Evolutionary conservation across 2,888 invertebrate genomes (phyloP).

Genomic region (Ectropis crepuscularia): DNA sequence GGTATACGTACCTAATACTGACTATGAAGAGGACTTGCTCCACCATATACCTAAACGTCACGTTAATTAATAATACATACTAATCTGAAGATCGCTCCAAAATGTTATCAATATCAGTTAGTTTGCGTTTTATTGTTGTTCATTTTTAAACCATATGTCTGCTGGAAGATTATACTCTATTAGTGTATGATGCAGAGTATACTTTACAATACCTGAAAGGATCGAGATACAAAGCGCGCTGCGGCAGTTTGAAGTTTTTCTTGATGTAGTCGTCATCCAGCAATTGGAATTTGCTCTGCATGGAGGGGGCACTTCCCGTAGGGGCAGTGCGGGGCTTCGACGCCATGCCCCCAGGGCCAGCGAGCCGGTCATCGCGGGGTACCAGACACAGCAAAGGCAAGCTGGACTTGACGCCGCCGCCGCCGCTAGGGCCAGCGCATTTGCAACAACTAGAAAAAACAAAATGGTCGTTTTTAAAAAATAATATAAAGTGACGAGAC

Average conservation of each 20-base stretch:
- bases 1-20: no score
- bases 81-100: no score
- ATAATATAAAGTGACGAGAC: no score
- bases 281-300: conserved; percentile 55
- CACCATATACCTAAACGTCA: no score
- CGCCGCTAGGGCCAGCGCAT: conserved; percentile 48
- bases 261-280: conserved; percentile 71
- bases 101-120: no score
- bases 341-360: conserved; percentile 28
- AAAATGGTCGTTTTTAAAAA: background rate
- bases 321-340: conserved; percentile 40
- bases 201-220: conserved; percentile 58
- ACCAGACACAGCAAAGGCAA: conserved; percentile 74
- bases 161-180: no score
- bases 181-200: background rate
- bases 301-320: conserved; percentile 29
- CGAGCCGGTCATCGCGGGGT: conserved; percentile 56
- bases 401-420: conserved; percentile 45
- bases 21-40: no score
- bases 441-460: conserved; percentile 61
- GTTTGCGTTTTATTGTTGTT: no score
- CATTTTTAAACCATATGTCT: no score
- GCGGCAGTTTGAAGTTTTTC: conserved; percentile 71
- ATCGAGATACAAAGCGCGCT: conserved; percentile 69
- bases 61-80: no score